A percentile compares a stretch with the other conserved stretches of the same genome.
Evolutionary conservation across 1,140 invertebrate genomes (phyloP).

Genomic region (Pentalonia nigronervosa): DNA sequence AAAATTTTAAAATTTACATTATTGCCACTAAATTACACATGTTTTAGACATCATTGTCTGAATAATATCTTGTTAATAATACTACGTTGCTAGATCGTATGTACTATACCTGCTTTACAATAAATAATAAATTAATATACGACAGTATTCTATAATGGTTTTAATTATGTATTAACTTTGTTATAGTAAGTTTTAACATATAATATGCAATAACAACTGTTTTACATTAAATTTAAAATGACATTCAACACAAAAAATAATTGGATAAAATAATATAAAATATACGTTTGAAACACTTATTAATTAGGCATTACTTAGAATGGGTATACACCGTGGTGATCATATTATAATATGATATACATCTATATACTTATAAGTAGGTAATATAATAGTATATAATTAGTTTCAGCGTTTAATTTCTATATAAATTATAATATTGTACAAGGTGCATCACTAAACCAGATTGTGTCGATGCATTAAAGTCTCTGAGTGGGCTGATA

Average conservation of each 20-base stretch:
- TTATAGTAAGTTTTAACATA: background rate
- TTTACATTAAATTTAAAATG: background rate
- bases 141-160: background rate
- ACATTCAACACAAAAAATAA: background rate
- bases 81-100: background rate
- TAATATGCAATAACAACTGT: background rate
- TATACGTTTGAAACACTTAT: background rate
- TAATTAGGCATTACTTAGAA: background rate
- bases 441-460: background rate
- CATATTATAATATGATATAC: background rate
- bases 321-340: background rate
- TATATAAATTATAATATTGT: background rate
- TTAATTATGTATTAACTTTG: background rate
- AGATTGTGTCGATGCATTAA: background rate
- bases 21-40: background rate
- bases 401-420: background rate
- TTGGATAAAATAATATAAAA: background rate
- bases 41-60: background rate
- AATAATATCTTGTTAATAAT: background rate
- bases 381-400: background rate
- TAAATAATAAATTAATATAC: background rate
- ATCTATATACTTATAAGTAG: background rate
- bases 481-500: background rate
- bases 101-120: background rate
- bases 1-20: background rate